These are phyloP conservation scores for Characodon lateralis DNA, from an alignment of 2,797 vertebrate species.

Conservation along the genomic window DNA sequence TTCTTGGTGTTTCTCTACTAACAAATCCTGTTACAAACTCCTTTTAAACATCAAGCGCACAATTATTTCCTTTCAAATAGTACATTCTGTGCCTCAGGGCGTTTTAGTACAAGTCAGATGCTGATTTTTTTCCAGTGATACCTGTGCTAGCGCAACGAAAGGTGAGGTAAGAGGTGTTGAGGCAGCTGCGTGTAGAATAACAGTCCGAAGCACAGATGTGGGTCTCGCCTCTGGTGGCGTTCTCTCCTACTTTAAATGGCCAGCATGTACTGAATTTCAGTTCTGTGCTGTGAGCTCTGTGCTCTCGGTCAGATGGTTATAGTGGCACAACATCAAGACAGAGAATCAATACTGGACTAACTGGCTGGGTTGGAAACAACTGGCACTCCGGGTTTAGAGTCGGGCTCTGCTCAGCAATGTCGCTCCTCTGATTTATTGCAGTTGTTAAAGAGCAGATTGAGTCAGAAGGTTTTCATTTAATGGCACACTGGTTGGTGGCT, in stretches of 20 bases:
- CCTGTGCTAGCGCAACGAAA: background rate
- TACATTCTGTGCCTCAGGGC: background rate
- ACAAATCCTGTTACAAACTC: background rate
- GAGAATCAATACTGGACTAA: constrained; percentile 74
- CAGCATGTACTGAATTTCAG: constrained; percentile 38
- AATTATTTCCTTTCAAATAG: constrained; percentile 2
- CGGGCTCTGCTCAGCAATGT: constrained; percentile 45
- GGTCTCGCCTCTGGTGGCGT: constrained; percentile 10
- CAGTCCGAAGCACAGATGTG: constrained; percentile 1
- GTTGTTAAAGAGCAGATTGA: constrained; percentile 75
- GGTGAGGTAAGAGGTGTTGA: background rate
- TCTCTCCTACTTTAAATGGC: constrained; percentile 1
- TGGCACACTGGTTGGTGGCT: constrained; percentile 47
- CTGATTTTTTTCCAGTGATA: background rate
- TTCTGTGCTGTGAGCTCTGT: constrained; percentile 34
- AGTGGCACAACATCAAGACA: constrained; percentile 62
- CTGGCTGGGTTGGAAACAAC: constrained; percentile 56
- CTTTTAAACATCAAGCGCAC: background rate
- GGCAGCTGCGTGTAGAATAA: background rate
- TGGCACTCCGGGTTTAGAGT: constrained; percentile 47
- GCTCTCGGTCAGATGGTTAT: constrained; percentile 65
- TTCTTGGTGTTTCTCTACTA: background rate
- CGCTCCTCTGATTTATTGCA: constrained; percentile 74
- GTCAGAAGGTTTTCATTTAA: constrained; percentile 78
- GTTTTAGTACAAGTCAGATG: background rate